Conservation (phyloP, 1,140 invertebrate species). For the Caenorhabditis inopinata region DNA sequence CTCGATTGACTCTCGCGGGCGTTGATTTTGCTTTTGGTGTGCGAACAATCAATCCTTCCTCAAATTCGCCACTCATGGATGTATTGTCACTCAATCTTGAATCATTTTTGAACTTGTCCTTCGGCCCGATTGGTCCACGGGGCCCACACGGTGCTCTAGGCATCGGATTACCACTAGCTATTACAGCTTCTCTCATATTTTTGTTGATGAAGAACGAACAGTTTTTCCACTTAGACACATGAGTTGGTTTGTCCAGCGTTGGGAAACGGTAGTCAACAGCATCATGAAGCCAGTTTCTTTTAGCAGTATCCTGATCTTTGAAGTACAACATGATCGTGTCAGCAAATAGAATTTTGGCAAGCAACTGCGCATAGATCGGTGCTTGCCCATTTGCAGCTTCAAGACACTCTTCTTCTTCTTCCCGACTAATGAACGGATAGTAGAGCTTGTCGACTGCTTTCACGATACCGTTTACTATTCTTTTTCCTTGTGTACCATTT, state of each 20-base stretch:
- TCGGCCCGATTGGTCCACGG: constrained; percentile 14
- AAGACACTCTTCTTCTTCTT: constrained; percentile 17
- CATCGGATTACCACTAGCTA: background rate
- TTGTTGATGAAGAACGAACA: constrained; percentile 41
- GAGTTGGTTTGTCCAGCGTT: constrained; percentile 21
- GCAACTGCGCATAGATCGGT: constrained; percentile 19
- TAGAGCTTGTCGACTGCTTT: constrained; percentile 1
- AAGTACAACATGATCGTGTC: constrained; percentile 30
- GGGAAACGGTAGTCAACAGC: constrained; percentile 43
- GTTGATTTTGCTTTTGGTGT: background rate
- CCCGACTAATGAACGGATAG: constrained; percentile 6
- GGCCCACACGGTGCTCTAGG: constrained; percentile 14
- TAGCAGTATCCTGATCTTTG: constrained; percentile 36
- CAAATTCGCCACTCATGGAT: background rate
- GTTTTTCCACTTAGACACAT: constrained; percentile 38
- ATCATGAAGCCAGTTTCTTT: constrained; percentile 40
- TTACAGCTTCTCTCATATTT: constrained; percentile 36
- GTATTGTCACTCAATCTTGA: background rate
- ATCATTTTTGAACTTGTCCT: constrained; percentile 18
- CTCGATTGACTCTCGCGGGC: background rate
- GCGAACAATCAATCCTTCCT: background rate
- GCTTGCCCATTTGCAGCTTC: constrained; percentile 1
- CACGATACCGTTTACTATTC: constrained; percentile 15
- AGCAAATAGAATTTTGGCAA: constrained; percentile 37
- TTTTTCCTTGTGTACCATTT: constrained; percentile 3